These are phyloP conservation scores for Scalopus aquaticus DNA, from an alignment of 2,113 vertebrate genomes.

Conservation along the genomic window DNA sequence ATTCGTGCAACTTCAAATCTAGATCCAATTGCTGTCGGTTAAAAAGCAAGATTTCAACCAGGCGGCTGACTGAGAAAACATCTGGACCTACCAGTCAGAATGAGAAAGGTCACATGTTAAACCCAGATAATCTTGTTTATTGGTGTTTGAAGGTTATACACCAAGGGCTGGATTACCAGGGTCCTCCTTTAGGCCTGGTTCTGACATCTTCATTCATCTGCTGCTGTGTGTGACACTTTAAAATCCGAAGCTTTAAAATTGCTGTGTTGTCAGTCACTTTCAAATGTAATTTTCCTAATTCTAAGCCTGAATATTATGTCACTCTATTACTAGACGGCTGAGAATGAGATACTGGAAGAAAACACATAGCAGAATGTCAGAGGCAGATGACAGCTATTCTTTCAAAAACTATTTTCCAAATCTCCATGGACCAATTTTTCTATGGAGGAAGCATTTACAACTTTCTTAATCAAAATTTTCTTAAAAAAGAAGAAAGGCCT, in stretches of 20 bases:
- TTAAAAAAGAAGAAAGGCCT: conserved; percentile 29
- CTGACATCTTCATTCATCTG: conserved; percentile 75
- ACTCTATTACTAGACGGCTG: not conserved
- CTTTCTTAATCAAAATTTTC: conserved; percentile 9
- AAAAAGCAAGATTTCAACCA: conserved; percentile 82
- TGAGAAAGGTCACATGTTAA: conserved; percentile 86
- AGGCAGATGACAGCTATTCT: not conserved
- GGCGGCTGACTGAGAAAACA: conserved; percentile 84
- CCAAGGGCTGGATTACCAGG: conserved; percentile 83
- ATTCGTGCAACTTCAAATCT: conserved; percentile 79
- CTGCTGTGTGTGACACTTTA: conserved; percentile 59
- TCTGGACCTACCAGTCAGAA: conserved; percentile 84
- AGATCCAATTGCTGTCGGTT: conserved; percentile 74
- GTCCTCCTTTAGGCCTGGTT: conserved; percentile 66
- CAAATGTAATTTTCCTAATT: conserved; percentile 38
- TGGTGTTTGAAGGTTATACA: conserved; percentile 80
- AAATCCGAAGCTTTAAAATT: conserved; percentile 49
- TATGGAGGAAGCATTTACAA: not conserved
- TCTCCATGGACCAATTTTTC: not conserved
- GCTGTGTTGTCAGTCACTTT: not conserved
- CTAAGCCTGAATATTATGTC: not conserved
- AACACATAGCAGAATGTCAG: not conserved
- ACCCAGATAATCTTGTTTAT: conserved; percentile 83
- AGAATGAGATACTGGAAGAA: conserved; percentile 9
- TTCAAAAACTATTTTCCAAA: conserved; percentile 36